Evolutionary conservation across 1,140 invertebrate genomes (phyloP), one percentile per base, ranked within the genome.

Genomic region (Drosophila auraria): DNA sequence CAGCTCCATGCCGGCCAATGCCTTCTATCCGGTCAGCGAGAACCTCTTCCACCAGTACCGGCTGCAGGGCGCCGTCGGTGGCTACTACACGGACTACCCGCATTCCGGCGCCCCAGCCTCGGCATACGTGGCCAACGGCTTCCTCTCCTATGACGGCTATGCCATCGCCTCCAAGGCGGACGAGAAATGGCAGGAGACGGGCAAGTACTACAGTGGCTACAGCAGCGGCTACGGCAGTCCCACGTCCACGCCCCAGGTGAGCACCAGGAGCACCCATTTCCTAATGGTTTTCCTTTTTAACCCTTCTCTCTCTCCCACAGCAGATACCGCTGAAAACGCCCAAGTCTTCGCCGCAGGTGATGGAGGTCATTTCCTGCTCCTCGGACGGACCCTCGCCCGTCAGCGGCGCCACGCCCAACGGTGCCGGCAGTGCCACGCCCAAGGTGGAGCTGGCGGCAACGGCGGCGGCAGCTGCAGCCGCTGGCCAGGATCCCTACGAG

Each of bases 11-110:
- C 96, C 96, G 20, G 94, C 95, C 59, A 96, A 96, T 76, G 86
- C 86, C 57, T 96, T 96, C 87, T 97, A 98, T 91, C 95, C 96
- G 6, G 95, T 96, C 0, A 96, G 97, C 8, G 97, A 98, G 80
- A 97, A 97, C 87, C 94, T 98, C 64, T 97, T 98, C 93, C 96
- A 96, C 92, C 97, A 98, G 91, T 97, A 97, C 93, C 95, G 97
- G 45, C 93, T 94, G n/a, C 91, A 95, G 50, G 96, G 97, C 11
- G 82, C 82, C 38, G 83, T 87, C 47, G 95, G 95, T 20, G 95
- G 95, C 2, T 97, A 97, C 83, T 97, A 97, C 78, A 95, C 96
- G 0, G 96, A 97, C 23, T 97, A 97, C 84, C 95, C 95, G 73
- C 92, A 94, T 47, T 80, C 83, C 20, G 87, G 71, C 7, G 89